Base-by-base conservation (phyloP, 2,888 invertebrate genomes). In the Volucella inanis region DNA sequence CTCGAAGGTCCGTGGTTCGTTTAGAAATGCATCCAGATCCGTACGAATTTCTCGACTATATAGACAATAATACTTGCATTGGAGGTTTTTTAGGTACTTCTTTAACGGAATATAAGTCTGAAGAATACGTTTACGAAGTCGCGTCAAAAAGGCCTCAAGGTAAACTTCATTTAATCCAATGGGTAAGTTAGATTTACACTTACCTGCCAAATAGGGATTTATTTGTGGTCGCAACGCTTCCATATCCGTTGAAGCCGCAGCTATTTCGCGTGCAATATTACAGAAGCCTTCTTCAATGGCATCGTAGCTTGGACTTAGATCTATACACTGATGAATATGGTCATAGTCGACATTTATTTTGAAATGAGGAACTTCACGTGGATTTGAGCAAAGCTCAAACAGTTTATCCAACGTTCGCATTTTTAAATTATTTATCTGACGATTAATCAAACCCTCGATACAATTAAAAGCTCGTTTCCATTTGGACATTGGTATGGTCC, bases 371-470 rank as follows among this genome's bases (percentile, higher is more conserved):
- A 95, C 94, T 50, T 91, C 90, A 6, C 93, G 92, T 1, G 93
- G 92, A 87, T 93, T 91, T 71, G 93, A 92, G 10, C 95, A 93
- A 8, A 93, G 91, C 0, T 93, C 92, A 77, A 95, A 93, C 8
- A 96, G 91, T 86, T 94, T 93, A 54, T 94, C 92, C 57, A 96
- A 94, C 8, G 96, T 95, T 68, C 93, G 92, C 64, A 94, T 93
- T 93, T 96, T 95, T 43, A 95, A 89, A 88, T 94, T 94, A 88
- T 95, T 94, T 87, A 96, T 93, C 90, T 95, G 94, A 88, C 94
- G 93, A 49, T 93, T 92, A 76, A 94, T 92, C 1, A 94, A 89
- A 38, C 92, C 92, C 79, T 92, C 93, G 1, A 93, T 90, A 52
- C 92, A 93, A 9, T 88, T 87, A 87, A 93, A 91, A 10, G 92